Conservation (phyloP, 2,888 invertebrate species). For the Hyles lineata region DNA sequence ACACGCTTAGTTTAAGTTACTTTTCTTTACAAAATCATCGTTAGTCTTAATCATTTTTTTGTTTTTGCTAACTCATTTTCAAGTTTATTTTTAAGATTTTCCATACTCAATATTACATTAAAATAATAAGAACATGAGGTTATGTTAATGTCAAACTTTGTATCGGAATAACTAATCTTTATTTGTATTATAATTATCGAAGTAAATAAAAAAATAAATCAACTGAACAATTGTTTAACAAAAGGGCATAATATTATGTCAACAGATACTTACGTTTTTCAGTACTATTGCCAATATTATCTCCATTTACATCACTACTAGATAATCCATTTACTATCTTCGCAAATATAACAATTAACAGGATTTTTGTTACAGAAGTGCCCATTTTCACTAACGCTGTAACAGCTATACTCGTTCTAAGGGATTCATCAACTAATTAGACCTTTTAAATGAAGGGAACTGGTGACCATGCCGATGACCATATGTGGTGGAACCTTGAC, state of each 20-base stretch:
- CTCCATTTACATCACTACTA: neutral
- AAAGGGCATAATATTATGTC: neutral
- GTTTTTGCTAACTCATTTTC: too few relatives aligned
- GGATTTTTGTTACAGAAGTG: neutral
- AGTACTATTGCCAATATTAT: neutral
- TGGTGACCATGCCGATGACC: constrained; percentile 49
- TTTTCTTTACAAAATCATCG: too few relatives aligned
- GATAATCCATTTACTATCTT: constrained; percentile 2
- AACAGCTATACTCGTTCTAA: constrained; percentile 56
- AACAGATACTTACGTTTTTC: neutral
- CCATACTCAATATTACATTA: too few relatives aligned
- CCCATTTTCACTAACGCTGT: constrained; percentile 1
- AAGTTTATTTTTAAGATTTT: too few relatives aligned
- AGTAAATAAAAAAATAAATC: too few relatives aligned
- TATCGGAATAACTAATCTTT: too few relatives aligned
- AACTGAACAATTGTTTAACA: too few relatives aligned
- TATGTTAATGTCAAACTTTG: too few relatives aligned
- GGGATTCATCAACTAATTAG: constrained; percentile 52
- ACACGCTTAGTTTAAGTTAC: too few relatives aligned
- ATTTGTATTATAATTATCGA: too few relatives aligned
- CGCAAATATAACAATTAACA: constrained; percentile 6
- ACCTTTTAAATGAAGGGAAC: constrained; percentile 70
- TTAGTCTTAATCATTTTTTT: too few relatives aligned
- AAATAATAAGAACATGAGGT: too few relatives aligned
- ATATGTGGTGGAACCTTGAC: constrained; percentile 62